Conservation (phyloP, 2,888 invertebrate genomes). For the Athalia cordata region DNA sequence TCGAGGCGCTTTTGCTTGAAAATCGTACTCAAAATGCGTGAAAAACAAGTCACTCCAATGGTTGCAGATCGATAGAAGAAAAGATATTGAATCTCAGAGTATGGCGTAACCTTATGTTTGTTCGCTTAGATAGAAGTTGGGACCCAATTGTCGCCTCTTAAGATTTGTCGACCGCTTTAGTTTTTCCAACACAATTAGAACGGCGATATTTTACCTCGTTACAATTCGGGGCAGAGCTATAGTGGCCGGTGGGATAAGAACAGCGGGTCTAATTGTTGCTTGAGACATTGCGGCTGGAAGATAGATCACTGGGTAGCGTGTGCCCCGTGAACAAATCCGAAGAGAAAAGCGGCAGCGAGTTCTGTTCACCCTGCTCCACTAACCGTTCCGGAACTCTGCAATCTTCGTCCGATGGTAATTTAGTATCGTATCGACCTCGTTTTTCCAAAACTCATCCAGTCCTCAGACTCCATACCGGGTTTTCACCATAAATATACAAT, state of each 20-base stretch:
- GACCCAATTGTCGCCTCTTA: background rate
- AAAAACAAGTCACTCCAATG: no score
- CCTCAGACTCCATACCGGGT: constrained; percentile 2
- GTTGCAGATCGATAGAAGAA: no score
- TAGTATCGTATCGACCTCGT: background rate
- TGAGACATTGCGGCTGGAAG: constrained; percentile 46
- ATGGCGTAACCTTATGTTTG: no score
- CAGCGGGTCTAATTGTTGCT: constrained; percentile 36
- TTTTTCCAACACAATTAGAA: background rate
- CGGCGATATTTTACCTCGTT: constrained; percentile 24
- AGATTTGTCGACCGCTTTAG: background rate
- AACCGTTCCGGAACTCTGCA: constrained; percentile 48
- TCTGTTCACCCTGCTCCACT: constrained; percentile 21
- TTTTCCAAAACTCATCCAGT: background rate
- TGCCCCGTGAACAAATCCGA: constrained; percentile 45
- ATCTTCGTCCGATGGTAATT: constrained; percentile 49
- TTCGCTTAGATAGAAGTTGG: no score
- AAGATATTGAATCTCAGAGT: no score
- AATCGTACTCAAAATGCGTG: no score
- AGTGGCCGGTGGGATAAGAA: constrained; percentile 28
- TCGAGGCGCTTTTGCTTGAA: no score
- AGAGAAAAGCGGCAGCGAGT: constrained; percentile 36
- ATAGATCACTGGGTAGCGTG: constrained; percentile 53
- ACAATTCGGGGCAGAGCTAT: constrained; percentile 18
- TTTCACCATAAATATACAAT: background rate